These are phyloP conservation scores for Sebastes steindachneri DNA, from an alignment of 2,797 vertebrate genomes.

Conservation along the genomic window DNA sequence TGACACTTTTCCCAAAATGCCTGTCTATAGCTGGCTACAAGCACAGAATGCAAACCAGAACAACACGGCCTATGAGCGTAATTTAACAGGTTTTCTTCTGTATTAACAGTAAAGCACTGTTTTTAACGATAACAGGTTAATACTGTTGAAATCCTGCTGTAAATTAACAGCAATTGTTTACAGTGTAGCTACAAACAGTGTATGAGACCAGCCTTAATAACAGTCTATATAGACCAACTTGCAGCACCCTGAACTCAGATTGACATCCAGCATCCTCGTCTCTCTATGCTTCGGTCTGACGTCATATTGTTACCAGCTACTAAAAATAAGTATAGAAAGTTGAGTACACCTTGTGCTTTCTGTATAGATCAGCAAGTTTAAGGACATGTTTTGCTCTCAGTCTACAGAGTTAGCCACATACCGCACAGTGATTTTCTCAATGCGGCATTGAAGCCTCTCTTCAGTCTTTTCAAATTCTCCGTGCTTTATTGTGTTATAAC, in stretches of 20 bases:
- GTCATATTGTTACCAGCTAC: slow-evolving; percentile 8
- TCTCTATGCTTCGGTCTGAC: neutral
- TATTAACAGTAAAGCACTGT: too few species aligned
- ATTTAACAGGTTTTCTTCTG: too few species aligned
- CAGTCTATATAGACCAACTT: too few species aligned
- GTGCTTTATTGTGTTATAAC: slow-evolving; percentile 47
- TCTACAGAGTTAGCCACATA: slow-evolving; percentile 27
- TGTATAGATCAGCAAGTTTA: slow-evolving; percentile 32
- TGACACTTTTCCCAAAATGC: too few species aligned
- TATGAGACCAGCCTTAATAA: too few species aligned
- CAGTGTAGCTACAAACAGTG: too few species aligned
- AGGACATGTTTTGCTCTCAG: slow-evolving; percentile 33
- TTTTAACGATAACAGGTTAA: too few species aligned
- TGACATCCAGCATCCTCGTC: neutral
- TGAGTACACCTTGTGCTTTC: slow-evolving; percentile 10
- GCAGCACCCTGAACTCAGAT: neutral
- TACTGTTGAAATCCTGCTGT: too few species aligned
- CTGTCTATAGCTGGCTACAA: too few species aligned
- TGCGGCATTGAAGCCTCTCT: slow-evolving; percentile 34
- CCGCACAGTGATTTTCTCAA: slow-evolving; percentile 45
- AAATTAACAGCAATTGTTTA: too few species aligned
- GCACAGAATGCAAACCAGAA: too few species aligned
- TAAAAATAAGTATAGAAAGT: slow-evolving; percentile 22
- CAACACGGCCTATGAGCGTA: too few species aligned
- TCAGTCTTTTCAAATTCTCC: slow-evolving; percentile 32